Evolutionary conservation across 2,113 vertebrate species (phyloP).

Genomic region (Sclerurus mexicanus): DNA sequence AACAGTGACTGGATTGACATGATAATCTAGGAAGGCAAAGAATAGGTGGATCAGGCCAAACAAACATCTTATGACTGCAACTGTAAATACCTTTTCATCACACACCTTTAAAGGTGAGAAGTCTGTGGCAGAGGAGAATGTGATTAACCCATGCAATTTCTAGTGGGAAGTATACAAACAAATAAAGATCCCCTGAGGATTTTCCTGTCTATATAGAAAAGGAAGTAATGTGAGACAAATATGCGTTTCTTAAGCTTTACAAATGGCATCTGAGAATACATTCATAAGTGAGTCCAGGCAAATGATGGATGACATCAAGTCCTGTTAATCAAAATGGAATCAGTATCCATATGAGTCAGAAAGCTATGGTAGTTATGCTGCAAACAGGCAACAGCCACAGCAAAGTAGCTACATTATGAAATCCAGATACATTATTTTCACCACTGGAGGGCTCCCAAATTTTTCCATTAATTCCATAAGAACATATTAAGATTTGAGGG

Average conservation of each 20-base stretch:
- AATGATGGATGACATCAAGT: not conserved
- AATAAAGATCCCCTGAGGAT: not conserved
- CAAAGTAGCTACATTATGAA: not conserved
- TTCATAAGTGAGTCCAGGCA: not conserved
- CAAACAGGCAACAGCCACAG: not conserved
- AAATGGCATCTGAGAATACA: not conserved
- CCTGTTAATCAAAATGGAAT: not conserved
- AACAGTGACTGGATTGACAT: not conserved
- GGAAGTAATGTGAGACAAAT: not conserved
- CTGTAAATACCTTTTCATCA: not conserved
- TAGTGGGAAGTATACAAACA: not conserved
- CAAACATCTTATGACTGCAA: not conserved
- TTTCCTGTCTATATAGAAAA: not conserved
- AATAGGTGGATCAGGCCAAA: not conserved
- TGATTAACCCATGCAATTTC: not conserved
- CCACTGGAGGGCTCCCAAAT: slow-evolving; percentile 73
- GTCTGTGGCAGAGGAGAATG: not conserved
- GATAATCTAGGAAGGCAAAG: not conserved
- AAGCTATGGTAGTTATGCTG: not conserved
- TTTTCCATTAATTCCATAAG: slow-evolving; percentile 21
- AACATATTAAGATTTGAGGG: not conserved
- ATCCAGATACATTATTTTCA: slow-evolving; percentile 38
- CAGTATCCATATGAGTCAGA: not conserved
- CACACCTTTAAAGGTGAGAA: not conserved
- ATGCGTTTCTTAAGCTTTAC: not conserved